Percentiles rank a stretch among this genome's conserved stretches.
phyloP scores from a whole-genome alignment of 2,888 invertebrate species.

The Ectobius pallidus region DNA sequence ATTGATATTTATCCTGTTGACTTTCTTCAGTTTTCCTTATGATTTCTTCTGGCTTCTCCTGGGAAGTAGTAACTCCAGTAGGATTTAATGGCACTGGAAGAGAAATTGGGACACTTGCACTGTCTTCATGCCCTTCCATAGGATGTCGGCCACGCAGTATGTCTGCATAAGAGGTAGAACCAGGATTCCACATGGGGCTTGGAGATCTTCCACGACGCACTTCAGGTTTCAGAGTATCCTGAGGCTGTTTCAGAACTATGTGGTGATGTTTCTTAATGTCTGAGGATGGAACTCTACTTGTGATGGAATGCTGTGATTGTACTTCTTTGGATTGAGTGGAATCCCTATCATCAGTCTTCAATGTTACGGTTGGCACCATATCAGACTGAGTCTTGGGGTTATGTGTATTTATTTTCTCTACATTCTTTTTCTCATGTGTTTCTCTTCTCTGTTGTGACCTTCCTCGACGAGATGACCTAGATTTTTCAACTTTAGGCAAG shows the following conservation, averaged over 20 bases:
- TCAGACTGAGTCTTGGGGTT: not conserved
- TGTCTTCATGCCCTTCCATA: not conserved
- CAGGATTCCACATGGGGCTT: slow-evolving; percentile 76
- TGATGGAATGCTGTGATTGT: not conserved
- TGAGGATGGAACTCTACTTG: slow-evolving; percentile 26
- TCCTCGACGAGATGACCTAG: slow-evolving; percentile 57
- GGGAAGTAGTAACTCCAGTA: not conserved
- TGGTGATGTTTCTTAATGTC: slow-evolving; percentile 36
- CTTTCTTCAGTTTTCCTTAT: not conserved
- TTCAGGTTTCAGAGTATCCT: slow-evolving; percentile 48
- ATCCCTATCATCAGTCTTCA: not conserved
- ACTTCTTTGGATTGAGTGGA: not conserved
- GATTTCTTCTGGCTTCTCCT: not conserved
- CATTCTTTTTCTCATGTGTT: slow-evolving; percentile 37
- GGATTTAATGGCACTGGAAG: not conserved
- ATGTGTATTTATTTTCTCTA: not conserved
- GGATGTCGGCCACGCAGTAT: slow-evolving; percentile 66
- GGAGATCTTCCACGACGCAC: slow-evolving; percentile 61
- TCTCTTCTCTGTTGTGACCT: slow-evolving; percentile 58
- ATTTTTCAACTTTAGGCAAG: slow-evolving; percentile 52
- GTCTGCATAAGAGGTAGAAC: slow-evolving; percentile 79
- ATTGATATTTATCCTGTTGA: not conserved
- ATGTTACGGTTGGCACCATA: not conserved
- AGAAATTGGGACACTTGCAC: too few species aligned
- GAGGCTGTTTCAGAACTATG: slow-evolving; percentile 32